Evolutionary conservation across 1,140 invertebrate species (phyloP), one percentile per base, ranked within the genome.

Genomic region (Drosophila asahinai): DNA sequence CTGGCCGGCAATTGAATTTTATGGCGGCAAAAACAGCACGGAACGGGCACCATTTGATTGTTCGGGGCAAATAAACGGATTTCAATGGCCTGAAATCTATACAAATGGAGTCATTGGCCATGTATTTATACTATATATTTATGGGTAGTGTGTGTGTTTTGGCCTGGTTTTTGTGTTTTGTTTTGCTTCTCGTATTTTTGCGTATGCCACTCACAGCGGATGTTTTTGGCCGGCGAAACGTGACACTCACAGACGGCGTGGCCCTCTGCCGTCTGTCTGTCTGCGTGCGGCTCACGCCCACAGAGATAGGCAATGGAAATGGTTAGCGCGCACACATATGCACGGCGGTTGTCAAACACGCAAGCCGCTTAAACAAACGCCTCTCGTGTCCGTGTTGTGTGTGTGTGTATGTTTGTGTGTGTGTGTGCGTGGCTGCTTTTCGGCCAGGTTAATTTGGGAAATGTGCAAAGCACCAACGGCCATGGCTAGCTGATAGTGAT

Each of bases 291-390:
- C 57, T 14, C 38, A 25, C 48, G 6, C 62, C 45, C 51, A 61
- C 64, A 60, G 12, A 30, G 33, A 43, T 74, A 33, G 74, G 59
- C 76, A 52, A 78, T 58, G 33, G 54, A 61, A 78, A 51, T 78
- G 59, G 47, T 38, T 70, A 55, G 63, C 64, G 12, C n/a, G 49
- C 14, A 49, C 67, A 74, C 30, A 63, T 52, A 65, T 72, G 72
- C 47, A 68, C 55, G 58, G 51, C 74, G 63, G 55, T 61, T 73
- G 79, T 84, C 57, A 87, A 83, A 72, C 84, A 87, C 86, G 84
- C 80, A 79, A 80, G 75, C 57, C 62, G 70, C 83, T 86, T 79
- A 79, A 84, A 79, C 84, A 79, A 89, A 84, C 84, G 64, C 64
- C 58, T 27, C 30, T 38, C 38, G 36, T 12, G 38, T 57, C 43